phyloP scores from a whole-genome alignment of 1,140 invertebrate genomes.

The Saccostrea echinata region DNA sequence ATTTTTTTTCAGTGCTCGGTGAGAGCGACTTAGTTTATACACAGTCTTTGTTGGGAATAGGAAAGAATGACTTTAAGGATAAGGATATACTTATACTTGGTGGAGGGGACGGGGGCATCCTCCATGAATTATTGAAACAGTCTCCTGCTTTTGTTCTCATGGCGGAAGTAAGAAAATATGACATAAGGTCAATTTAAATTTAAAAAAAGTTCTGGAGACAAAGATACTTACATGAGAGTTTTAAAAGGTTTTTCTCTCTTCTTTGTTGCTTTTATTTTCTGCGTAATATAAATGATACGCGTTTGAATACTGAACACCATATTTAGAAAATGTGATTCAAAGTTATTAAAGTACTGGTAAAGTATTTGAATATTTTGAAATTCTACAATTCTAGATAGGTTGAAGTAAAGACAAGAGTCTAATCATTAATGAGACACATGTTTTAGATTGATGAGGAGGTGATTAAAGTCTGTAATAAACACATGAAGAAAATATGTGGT shows the following conservation, averaged over 20 bases:
- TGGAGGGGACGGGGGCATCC: slow-evolving; percentile 94
- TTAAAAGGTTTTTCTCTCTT: too few relatives aligned
- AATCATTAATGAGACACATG: not conserved
- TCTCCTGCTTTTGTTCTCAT: slow-evolving; percentile 93
- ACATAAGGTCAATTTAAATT: too few relatives aligned
- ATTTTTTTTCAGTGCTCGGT: slow-evolving; percentile 87
- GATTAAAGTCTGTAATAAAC: not conserved
- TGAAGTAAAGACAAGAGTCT: too few relatives aligned
- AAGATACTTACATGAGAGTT: too few relatives aligned
- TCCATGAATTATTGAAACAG: slow-evolving; percentile 94
- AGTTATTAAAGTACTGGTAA: too few relatives aligned
- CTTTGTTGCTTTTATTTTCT: too few relatives aligned
- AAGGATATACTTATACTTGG: slow-evolving; percentile 96
- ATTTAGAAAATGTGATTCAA: too few relatives aligned
- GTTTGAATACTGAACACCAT: too few relatives aligned
- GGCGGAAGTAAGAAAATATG: slow-evolving; percentile 86
- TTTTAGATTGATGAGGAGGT: slow-evolving; percentile 46
- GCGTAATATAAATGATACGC: too few relatives aligned
- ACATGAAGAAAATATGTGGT: slow-evolving; percentile 22
- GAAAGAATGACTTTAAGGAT: slow-evolving; percentile 88
- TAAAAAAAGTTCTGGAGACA: too few relatives aligned
- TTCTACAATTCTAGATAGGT: too few relatives aligned
- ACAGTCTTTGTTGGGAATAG: slow-evolving; percentile 93
- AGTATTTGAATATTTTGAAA: too few relatives aligned
- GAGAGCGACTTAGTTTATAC: slow-evolving; percentile 96